Evolutionary conservation across 2,113 vertebrate genomes (phyloP), one percentile per base, ranked within the genome.

Genomic region (Varanus komodoensis): DNA sequence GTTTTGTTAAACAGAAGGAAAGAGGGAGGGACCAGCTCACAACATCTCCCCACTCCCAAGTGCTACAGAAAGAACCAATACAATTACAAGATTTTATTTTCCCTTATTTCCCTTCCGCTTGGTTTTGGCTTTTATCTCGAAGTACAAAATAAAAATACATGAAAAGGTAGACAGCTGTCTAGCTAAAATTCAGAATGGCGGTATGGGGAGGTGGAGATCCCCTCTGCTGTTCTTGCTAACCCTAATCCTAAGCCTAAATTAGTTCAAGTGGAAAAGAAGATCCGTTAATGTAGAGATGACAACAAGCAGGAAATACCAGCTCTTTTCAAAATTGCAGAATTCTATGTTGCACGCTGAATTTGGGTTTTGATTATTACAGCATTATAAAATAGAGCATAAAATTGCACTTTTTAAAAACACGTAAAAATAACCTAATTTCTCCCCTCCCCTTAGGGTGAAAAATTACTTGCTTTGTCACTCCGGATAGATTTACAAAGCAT

Each of bases 401-500:
- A 67, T 64, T 29, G 27, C 15, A 34, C 15, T 84, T n/a, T 54
- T 77, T 38, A 68, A 80, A 79, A 87, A 61, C 32, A 68, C 81
- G 17, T 12, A 38, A 87, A 78, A 78, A 81, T 80, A 81, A 27
- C 17, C n/a, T 50, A 67, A 5, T 14, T 88, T 88, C 9, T 80
- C 52, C 44, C 38, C 38, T 44, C 38, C 38, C 38, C 19, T 21
- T 21, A 38, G 54, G 54, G 27, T 79, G 44, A 68, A 75, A 86
- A 88, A n/a, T 15, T 9, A 1, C 44, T 15, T 86, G 34, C 27
- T 77, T 89, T 68, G 34, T 44, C 68, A 91, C 29, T 0, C 0
- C 67, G 48, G 84, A 57, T 15, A 19, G 67, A 89, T 89, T 85
- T 82, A 82, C 69, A 92, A 90, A 73, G 64, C 80, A 67, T 57